Conservation (phyloP, 2,888 invertebrate genomes). For the Drosophila putrida region DNA sequence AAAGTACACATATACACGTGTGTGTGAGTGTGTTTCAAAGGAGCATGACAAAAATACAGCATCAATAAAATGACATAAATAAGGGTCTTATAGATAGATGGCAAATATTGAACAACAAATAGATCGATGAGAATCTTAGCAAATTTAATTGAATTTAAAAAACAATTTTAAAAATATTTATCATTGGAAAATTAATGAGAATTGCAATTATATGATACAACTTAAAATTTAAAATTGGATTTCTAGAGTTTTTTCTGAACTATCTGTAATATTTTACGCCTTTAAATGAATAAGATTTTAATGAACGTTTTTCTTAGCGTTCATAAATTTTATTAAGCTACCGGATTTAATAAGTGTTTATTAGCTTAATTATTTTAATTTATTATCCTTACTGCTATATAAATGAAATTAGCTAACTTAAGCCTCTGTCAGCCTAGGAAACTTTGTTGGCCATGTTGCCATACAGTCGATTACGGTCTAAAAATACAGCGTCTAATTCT, state of each 20-base stretch:
- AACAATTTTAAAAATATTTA: too few species aligned
- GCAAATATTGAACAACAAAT: background rate
- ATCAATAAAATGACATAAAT: constrained; percentile 26
- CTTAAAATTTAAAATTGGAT: too few species aligned
- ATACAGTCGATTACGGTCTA: constrained; percentile 17
- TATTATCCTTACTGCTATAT: background rate
- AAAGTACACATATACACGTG: background rate
- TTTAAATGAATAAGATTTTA: too few species aligned
- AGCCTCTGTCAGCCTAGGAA: background rate
- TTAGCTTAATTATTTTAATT: background rate
- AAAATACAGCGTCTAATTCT: constrained; percentile 4
- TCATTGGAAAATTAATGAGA: too few species aligned
- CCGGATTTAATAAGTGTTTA: background rate
- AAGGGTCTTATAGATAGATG: constrained; percentile 9
- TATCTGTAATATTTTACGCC: too few species aligned
- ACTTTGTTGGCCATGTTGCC: constrained; percentile 5
- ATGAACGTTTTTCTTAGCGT: too few species aligned
- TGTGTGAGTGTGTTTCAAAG: constrained; percentile 10
- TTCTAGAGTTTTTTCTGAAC: too few species aligned
- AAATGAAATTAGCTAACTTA: background rate
- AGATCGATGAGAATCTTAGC: background rate
- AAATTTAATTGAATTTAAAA: background rate
- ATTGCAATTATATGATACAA: too few species aligned
- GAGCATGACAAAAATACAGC: constrained; percentile 20
- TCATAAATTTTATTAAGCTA: too few species aligned